These are phyloP conservation scores for Hypotaenidia okinawae DNA, from an alignment of 2,797 vertebrate species.

Conservation along the genomic window DNA sequence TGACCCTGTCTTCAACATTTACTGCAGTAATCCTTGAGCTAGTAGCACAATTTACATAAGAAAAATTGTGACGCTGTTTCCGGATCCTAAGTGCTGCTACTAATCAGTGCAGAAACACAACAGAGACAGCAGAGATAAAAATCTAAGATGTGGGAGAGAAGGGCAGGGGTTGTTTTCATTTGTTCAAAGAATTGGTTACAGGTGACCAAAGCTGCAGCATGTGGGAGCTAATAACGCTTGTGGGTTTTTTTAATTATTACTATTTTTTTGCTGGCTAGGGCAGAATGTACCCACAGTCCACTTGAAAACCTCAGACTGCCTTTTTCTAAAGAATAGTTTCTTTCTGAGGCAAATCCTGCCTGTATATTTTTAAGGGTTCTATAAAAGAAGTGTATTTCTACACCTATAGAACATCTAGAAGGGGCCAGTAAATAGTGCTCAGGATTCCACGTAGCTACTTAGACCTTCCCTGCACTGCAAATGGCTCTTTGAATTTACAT, in stretches of 20 bases:
- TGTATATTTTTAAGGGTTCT: not conserved
- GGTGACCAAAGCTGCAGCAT: not conserved
- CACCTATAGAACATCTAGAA: not conserved
- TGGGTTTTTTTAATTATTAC: not conserved
- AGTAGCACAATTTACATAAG: not conserved
- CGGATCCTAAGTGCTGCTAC: not conserved
- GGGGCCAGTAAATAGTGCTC: not conserved
- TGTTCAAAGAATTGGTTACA: not conserved
- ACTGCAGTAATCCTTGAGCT: not conserved
- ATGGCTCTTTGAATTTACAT: not conserved
- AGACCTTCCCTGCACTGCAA: not conserved
- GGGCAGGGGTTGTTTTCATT: not conserved
- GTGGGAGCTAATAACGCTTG: not conserved
- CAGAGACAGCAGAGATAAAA: not conserved
- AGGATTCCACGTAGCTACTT: not conserved
- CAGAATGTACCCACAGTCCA: not conserved
- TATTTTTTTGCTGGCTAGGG: not conserved
- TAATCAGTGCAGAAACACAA: not conserved
- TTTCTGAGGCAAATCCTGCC: not conserved
- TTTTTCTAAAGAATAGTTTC: not conserved
- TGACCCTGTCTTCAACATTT: not conserved
- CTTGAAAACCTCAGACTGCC: not conserved
- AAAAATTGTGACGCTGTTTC: not conserved
- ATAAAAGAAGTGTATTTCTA: not conserved
- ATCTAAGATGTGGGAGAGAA: not conserved